phyloP scores from a whole-genome alignment of 2,888 invertebrate genomes.

The Ypsolopha scabrella region DNA sequence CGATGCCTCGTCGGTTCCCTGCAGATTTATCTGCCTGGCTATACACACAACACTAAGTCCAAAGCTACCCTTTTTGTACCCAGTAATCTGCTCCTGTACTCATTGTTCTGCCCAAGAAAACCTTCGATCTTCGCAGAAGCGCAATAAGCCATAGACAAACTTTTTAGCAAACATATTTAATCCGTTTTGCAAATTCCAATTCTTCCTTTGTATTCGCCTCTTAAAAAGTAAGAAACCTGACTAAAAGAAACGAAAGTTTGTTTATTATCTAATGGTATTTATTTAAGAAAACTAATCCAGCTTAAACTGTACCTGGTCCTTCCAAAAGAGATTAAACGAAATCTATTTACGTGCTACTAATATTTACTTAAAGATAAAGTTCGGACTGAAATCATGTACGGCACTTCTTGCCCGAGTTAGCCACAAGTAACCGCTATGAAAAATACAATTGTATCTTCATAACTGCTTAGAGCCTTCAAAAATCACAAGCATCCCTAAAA shows the following conservation, averaged over 20 bases:
- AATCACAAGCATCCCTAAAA: slow-evolving; percentile 17
- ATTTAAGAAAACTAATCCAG: slow-evolving; percentile 47
- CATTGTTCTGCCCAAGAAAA: slow-evolving; percentile 1
- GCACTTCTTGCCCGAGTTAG: neutral
- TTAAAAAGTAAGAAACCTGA: slow-evolving; percentile 23
- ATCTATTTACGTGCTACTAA: slow-evolving; percentile 49
- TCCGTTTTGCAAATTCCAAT: slow-evolving; percentile 50
- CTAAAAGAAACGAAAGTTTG: slow-evolving; percentile 30
- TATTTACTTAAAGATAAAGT: neutral
- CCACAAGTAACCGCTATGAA: neutral
- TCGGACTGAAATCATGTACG: neutral
- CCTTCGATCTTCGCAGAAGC: slow-evolving; percentile 38
- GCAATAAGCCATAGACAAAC: slow-evolving; percentile 35
- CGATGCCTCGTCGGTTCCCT: neutral
- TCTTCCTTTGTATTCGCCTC: slow-evolving; percentile 33
- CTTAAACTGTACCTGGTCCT: slow-evolving; percentile 52
- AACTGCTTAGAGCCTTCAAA: neutral
- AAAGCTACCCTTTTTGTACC: neutral
- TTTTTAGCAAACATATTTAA: slow-evolving; percentile 54
- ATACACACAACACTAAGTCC: neutral
- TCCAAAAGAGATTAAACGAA: slow-evolving; percentile 26
- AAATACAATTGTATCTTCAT: neutral
- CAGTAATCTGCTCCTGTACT: slow-evolving; percentile 2
- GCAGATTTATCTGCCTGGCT: neutral
- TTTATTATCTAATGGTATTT: slow-evolving; percentile 62